phyloP scores from a whole-genome alignment of 1,140 invertebrate species.

The Metaphire vulgaris region DNA sequence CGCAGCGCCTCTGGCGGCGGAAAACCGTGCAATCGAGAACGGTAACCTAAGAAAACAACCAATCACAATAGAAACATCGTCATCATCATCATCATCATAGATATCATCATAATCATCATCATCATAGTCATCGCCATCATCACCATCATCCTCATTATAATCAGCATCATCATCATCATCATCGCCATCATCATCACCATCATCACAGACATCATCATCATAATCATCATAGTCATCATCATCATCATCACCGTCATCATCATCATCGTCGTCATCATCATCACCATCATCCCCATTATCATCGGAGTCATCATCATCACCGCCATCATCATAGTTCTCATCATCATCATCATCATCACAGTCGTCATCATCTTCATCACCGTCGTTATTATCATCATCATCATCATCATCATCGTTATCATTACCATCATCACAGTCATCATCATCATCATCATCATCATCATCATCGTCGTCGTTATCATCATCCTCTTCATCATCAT shows the following conservation, averaged over 20 bases:
- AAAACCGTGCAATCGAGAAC: constrained; percentile 35
- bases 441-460: constrained; percentile 2
- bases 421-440: background rate
- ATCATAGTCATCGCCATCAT: too few species aligned
- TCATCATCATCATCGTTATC: background rate
- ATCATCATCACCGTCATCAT: background rate
- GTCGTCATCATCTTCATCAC: background rate
- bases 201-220: too few species aligned
- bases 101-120: too few species aligned
- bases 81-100: too few species aligned
- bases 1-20: constrained; percentile 38
- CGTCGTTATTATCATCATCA: constrained; percentile 6
- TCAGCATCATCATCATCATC: too few species aligned
- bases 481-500: constrained; percentile 12
- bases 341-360: constrained; percentile 6
- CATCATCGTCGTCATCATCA: background rate
- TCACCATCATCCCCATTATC: background rate
- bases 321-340: background rate
- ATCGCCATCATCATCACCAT: background rate
- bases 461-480: constrained; percentile 10
- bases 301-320: too few species aligned
- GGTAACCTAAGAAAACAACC: constrained; percentile 35
- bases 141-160: too few species aligned
- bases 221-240: too few species aligned
- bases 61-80: constrained; percentile 1